A percentile compares a stretch with the other conserved stretches of the same genome.
Conservation (phyloP, 2,888 invertebrate species). For the Tenodera sinensis region DNA sequence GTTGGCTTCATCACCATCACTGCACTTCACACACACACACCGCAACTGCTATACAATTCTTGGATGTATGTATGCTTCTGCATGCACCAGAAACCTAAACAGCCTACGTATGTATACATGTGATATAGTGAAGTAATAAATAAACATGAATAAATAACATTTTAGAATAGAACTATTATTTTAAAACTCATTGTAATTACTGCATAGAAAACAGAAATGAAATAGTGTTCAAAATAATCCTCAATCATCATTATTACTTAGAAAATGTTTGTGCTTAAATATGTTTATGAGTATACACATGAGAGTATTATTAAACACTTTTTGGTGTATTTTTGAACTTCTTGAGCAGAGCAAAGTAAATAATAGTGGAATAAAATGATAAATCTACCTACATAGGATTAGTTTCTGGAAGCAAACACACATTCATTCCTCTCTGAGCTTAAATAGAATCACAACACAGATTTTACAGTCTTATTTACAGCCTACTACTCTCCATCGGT, state of each 20-base stretch:
- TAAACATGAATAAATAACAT: background rate
- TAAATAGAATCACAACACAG: background rate
- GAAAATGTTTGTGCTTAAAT: background rate
- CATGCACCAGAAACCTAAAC: background rate
- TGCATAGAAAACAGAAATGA: background rate
- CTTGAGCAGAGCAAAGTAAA: background rate
- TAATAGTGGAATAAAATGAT: background rate
- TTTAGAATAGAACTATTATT: no score
- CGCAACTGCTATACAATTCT: no score
- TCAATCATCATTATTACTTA: background rate
- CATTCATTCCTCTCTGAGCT: background rate
- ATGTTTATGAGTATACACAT: no score
- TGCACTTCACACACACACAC: no score
- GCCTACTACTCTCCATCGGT: constrained; percentile 20
- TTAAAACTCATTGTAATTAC: no score
- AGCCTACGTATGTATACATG: background rate
- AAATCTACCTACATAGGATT: background rate
- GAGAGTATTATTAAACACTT: background rate
- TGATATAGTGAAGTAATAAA: background rate
- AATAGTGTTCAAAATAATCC: background rate
- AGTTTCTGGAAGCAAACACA: background rate
- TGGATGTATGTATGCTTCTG: no score
- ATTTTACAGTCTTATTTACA: constrained; percentile 10
- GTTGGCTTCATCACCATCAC: no score
- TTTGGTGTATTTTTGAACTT: background rate